Evolutionary conservation across 2,888 invertebrate species (phyloP).

Genomic region (Andrena dorsata): DNA sequence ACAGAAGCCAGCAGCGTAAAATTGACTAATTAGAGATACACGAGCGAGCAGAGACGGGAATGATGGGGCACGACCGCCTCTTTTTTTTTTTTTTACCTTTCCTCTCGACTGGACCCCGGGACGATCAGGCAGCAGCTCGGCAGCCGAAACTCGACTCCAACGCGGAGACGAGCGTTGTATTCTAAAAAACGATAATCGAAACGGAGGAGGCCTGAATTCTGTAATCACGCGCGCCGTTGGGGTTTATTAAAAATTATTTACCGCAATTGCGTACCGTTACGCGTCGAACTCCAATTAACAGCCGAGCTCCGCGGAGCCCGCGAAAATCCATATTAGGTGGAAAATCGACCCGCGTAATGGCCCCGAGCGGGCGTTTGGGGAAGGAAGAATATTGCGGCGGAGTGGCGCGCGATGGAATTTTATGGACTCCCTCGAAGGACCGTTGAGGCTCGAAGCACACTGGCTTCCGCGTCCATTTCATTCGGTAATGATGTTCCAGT

Average conservation of each 20-base stretch:
- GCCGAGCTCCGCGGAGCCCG: background rate
- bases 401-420: constrained; percentile 12
- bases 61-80: constrained; percentile 20
- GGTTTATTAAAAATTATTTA: constrained; percentile 19
- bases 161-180: no score
- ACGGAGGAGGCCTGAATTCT: background rate
- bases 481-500: constrained; percentile 39
- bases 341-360: constrained; percentile 9
- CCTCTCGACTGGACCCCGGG: background rate
- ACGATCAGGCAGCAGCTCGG: no score
- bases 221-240: background rate
- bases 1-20: constrained; percentile 66
- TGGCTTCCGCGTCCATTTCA: constrained; percentile 38
- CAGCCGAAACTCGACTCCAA: no score
- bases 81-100: background rate
- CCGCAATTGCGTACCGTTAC: constrained; percentile 39
- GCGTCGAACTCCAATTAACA: constrained; percentile 27
- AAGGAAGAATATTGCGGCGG: background rate
- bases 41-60: constrained; percentile 40
- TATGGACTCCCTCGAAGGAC: constrained; percentile 45
- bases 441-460: constrained; percentile 29
- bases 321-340: constrained; percentile 34
- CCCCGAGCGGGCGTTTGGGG: background rate
- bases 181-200: background rate
- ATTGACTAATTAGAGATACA: constrained; percentile 67